Conservation (phyloP, 2,797 vertebrate species). For the Notamacropus eugenii region DNA sequence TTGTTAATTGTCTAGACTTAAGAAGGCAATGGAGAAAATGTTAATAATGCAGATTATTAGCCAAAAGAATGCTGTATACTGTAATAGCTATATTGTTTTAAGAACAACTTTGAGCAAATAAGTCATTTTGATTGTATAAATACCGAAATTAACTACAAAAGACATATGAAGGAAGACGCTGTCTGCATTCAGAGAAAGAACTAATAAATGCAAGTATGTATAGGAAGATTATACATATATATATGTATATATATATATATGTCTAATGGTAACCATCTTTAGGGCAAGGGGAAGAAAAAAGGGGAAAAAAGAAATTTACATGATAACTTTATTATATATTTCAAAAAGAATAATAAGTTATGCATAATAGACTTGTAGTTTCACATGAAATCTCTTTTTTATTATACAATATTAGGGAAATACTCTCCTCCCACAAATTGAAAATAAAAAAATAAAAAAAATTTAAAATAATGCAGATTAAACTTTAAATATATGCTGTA, state of each 20-base stretch:
- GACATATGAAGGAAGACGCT: background rate
- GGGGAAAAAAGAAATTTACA: background rate
- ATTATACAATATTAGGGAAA: too few relatives aligned
- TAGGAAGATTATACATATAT: background rate
- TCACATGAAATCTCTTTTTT: too few relatives aligned
- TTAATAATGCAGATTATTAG: background rate
- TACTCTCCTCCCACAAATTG: too few relatives aligned
- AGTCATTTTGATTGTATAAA: background rate
- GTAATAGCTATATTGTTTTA: background rate
- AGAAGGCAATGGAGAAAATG: background rate
- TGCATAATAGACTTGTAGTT: background rate
- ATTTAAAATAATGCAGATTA: background rate
- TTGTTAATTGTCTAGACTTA: background rate
- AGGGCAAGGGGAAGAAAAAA: background rate
- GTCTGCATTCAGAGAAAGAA: background rate
- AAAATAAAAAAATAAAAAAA: background rate
- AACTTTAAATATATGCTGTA: background rate
- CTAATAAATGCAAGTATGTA: background rate
- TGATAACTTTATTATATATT: background rate
- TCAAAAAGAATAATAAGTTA: background rate
- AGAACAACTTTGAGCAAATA: background rate
- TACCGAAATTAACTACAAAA: background rate
- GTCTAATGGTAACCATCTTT: background rate
- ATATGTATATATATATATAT: background rate
- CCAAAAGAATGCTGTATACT: background rate